Evolutionary conservation across 1,140 invertebrate genomes (phyloP), one percentile per base, ranked within the genome.

Genomic region (Rhopalosiphum maidis): DNA sequence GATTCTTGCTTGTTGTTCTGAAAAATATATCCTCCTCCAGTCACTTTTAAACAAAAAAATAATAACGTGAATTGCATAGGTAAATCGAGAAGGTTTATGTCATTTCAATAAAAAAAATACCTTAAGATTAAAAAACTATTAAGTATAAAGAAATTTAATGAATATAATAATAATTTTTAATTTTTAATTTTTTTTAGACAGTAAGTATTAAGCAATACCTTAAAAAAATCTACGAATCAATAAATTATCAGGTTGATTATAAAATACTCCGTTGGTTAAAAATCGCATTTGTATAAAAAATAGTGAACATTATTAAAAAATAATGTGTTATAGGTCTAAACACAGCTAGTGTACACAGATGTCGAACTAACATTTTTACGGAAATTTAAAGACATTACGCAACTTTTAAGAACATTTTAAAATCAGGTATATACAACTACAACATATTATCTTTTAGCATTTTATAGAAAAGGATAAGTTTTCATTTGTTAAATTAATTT

Each of bases 401-500:
- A 43, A 85, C 37, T 41, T 85, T 85, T 37, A 83, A 83, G 22
- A 37, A 23, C 22, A 85, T 22, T 8, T 85, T 85, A 41, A 43
- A 83, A 11, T 37, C 1, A 5, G 9, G 25, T 60, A 68, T n/a
- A n/a, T 15, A n/a, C 60, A 68, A 68, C 60, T n/a, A 68, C 30
- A 77, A 83, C 7, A 23, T 23, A 35, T 21, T 41, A 83, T 83
- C 25, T 41, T 86, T 86, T 46, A 30, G 1, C 4, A 46, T 86
- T 86, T 86, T 43, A 86, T 86, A 46, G 30, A 86, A 86, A 86
- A 77, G 23, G 2, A 43, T 48, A 86, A n/a, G 85, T 86, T 86
- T 86, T 86, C 86, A 87, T 87, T 51, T 89, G 35, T 55, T 55
- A 55, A 89, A 89, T 55, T 35, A 55, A 55, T 55, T 89, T 55